Conservation (phyloP, 2,113 vertebrate species). For the Varanus salvator region DNA sequence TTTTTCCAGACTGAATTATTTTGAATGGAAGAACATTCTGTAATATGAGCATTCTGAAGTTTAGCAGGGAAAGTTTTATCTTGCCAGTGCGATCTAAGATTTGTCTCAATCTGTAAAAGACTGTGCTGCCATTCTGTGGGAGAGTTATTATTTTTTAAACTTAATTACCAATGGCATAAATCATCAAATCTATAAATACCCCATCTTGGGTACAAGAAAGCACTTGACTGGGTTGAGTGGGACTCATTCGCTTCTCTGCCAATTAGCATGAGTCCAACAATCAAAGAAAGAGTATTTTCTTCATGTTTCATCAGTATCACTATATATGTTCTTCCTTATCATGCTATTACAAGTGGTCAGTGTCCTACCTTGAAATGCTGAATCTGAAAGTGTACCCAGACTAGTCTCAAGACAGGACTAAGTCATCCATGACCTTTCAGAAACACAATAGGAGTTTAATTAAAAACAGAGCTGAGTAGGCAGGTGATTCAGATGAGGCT, state of each 20-base stretch:
- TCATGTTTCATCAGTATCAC: slow-evolving; percentile 21
- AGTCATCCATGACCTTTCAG: slow-evolving; percentile 81
- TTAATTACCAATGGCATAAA: neutral
- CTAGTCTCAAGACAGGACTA: slow-evolving; percentile 70
- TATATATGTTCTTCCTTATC: slow-evolving; percentile 39
- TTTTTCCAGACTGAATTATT: too few species aligned
- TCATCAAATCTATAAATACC: accelerated
- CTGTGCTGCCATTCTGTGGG: accelerated
- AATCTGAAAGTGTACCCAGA: slow-evolving; percentile 73
- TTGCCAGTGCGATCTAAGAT: neutral
- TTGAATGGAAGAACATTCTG: neutral
- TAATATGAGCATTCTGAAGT: neutral
- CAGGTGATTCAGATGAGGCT: slow-evolving; percentile 73
- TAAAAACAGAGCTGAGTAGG: slow-evolving; percentile 73
- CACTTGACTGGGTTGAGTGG: neutral
- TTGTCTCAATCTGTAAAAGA: neutral
- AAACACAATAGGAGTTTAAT: slow-evolving; percentile 82
- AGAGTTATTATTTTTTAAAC: neutral
- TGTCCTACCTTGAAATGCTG: slow-evolving; percentile 71
- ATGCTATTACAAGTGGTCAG: slow-evolving; percentile 64
- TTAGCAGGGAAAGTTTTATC: neutral
- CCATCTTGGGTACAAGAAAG: neutral
- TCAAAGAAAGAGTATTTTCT: neutral
- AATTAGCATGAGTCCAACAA: neutral
- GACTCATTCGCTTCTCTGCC: slow-evolving; percentile 10